Evolutionary conservation across 2,888 invertebrate genomes (phyloP).

Genomic region (Campaea margaritaria): DNA sequence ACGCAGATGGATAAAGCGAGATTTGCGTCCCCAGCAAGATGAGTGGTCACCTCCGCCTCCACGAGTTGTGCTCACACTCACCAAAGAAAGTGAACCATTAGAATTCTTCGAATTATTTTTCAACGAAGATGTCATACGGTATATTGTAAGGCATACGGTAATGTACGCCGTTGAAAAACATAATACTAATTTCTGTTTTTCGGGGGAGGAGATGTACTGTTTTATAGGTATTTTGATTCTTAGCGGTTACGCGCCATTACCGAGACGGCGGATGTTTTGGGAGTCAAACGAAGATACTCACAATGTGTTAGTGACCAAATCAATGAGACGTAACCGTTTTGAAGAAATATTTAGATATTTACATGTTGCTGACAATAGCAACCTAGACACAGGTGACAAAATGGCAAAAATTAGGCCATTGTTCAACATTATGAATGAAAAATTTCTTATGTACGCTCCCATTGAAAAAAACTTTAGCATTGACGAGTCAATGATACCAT

Average conservation of each 20-base stretch:
- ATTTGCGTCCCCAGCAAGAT: conserved; percentile 1
- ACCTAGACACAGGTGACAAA: conserved; percentile 41
- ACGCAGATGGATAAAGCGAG: conserved; percentile 7
- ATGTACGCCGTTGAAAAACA: conserved; percentile 17
- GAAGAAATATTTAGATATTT: conserved; percentile 47
- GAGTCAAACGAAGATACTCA: conserved; percentile 40
- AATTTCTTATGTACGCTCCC: conserved; percentile 4
- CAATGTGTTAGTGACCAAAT: conserved; percentile 43
- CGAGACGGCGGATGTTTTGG: conserved; percentile 48
- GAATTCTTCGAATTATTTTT: conserved; percentile 21
- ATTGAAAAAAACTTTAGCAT: conserved; percentile 8
- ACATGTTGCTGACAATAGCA: conserved; percentile 46
- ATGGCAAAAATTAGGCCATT: too few species aligned
- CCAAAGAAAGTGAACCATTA: conserved; percentile 9
- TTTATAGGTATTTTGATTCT: conserved; percentile 45
- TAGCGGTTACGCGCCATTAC: conserved; percentile 45
- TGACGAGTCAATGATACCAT: conserved; percentile 55
- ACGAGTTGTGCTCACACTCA: conserved; percentile 11
- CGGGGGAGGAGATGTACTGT: conserved; percentile 28
- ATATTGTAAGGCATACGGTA: conserved; percentile 9
- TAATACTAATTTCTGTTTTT: conserved; percentile 9
- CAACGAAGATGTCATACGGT: conserved; percentile 13
- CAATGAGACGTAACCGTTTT: conserved; percentile 44
- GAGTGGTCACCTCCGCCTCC: conserved; percentile 10
- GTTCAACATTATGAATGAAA: conserved; percentile 43